These are phyloP conservation scores for Pristionchus fissidentatus DNA, from an alignment of 2,888 invertebrate genomes.

Conservation along the genomic window DNA sequence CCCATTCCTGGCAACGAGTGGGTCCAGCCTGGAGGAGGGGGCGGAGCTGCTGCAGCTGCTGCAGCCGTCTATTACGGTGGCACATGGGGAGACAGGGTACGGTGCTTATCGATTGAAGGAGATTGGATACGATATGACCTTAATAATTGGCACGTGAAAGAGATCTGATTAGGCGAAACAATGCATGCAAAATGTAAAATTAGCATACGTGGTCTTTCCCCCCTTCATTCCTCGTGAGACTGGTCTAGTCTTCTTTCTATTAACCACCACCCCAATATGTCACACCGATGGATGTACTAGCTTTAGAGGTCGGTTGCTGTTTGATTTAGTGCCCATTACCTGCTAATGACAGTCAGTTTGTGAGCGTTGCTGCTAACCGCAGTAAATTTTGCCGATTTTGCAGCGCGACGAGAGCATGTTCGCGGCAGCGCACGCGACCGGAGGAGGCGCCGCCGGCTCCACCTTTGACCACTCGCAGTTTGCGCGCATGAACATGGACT, in stretches of 20 bases:
- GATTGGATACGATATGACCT: too few species aligned
- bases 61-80: neutral
- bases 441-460: neutral
- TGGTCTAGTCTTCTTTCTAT: neutral
- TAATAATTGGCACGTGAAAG: too few species aligned
- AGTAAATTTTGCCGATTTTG: neutral
- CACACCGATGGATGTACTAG: constrained; percentile 1
- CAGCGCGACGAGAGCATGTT: constrained; percentile 48
- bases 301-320: constrained; percentile 2
- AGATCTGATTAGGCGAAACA: neutral
- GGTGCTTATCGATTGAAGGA: too few species aligned
- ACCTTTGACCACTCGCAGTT: constrained; percentile 48
- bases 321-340: too few species aligned
- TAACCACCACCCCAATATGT: neutral
- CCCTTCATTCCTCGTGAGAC: constrained; percentile 9
- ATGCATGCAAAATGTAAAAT: neutral
- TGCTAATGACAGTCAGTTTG: neutral
- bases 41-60: neutral
- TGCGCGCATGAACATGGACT: constrained; percentile 44
- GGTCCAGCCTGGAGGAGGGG: constrained; percentile 34
- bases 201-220: neutral
- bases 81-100: constrained; percentile 43
- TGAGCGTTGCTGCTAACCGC: neutral
- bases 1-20: constrained; percentile 40
- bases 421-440: neutral